Conservation (phyloP, 2,797 vertebrate species). For the Helostoma temminkii region DNA sequence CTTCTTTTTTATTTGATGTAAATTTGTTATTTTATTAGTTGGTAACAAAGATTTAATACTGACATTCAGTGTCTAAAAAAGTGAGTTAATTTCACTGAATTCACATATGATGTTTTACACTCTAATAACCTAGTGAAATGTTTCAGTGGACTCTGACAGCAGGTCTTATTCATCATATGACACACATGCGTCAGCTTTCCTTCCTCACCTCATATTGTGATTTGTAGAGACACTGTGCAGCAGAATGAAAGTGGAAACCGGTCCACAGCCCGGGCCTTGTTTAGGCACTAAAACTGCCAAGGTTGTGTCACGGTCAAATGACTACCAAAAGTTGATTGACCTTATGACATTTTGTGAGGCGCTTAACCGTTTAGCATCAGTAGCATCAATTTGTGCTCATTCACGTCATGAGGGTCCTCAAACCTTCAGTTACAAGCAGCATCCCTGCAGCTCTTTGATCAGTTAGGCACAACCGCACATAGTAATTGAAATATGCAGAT, state of each 20-base stretch:
- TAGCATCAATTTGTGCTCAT: conserved; percentile 76
- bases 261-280: conserved; percentile 22
- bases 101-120: no score
- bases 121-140: no score
- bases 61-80: no score
- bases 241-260: conserved; percentile 25
- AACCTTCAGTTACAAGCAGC: conserved; percentile 78
- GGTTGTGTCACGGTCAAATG: conserved; percentile 73
- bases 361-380: conserved; percentile 74
- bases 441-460: conserved; percentile 77
- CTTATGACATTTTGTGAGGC: conserved; percentile 71
- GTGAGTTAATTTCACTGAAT: no score
- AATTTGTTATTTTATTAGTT: no score
- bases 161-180: neutral
- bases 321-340: conserved; percentile 80
- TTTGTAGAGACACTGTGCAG: conserved; percentile 11
- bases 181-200: neutral
- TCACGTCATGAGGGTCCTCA: conserved; percentile 65
- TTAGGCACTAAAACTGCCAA: conserved; percentile 62
- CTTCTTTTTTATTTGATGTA: no score
- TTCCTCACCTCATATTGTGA: neutral
- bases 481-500: conserved; percentile 78
- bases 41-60: no score
- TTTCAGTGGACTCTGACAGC: neutral
- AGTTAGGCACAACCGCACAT: conserved; percentile 73